Base-by-base conservation (phyloP, 2,888 invertebrate genomes). In the Drosophila cyrtoloma region DNA sequence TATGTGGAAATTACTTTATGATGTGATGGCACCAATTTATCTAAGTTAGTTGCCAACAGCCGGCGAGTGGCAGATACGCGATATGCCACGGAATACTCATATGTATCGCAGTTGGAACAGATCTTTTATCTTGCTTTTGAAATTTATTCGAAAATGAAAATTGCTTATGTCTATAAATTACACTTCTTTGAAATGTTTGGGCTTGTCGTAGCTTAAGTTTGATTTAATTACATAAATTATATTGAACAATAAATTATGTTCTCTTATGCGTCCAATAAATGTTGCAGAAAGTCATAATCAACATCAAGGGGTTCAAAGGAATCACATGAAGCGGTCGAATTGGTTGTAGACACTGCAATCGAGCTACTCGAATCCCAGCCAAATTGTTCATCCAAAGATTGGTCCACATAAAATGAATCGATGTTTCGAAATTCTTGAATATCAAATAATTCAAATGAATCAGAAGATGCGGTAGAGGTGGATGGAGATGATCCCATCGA, bases 21-120 rank as follows among this genome's bases (percentile, higher is more conserved):
- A 93, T 93, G 85, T 92, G 92, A 93, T 93, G 93, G 90, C 92
- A 91, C 88, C 93, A 91, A 93, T 93, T 93, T 92, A 91, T 93
- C 90, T 89, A 84, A 91, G 82, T 82, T 81, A 42, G 28, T 59
- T 44, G 53, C 58, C 68, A 84, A 79, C 70, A 71, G 63, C 47
- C 59, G 70, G 56, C 42, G 35, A 64, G 35, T 30, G 19, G 32
- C 32, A 19, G 10, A 60, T 14, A 28, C 39, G 51, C 26, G 35
- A 10, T 59, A 66, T 39, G 22, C 28, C 33, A 22, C 30, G n/a
- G 42, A 51, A 72, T 61, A 14, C 6, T 16, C 14, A 5, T 26
- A 71, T 71, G 58, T 10, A 19, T 19, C 60, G 57, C 59, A 70
- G 47, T 69, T 58, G 50, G 6, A 6, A 19, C 16, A 35, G 19